phyloP scores from a whole-genome alignment of 2,888 invertebrate genomes.

The Stenolophus ochropezus region DNA sequence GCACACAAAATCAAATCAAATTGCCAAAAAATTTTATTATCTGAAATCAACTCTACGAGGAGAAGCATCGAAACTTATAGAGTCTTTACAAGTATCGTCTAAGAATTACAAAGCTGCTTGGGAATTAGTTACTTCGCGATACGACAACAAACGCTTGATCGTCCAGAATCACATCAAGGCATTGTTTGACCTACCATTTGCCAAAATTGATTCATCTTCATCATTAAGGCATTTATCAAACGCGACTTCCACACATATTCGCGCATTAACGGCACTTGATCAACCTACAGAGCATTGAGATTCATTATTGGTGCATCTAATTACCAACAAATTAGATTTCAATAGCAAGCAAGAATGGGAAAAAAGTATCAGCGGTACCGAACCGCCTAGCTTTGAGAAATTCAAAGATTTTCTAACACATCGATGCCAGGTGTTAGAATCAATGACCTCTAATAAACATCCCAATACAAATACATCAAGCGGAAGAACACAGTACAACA shows the following conservation, averaged over 20 bases:
- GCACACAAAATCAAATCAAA: background rate
- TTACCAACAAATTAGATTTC: constrained; percentile 1
- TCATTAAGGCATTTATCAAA: background rate
- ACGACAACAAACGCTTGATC: background rate
- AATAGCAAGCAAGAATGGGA: constrained; percentile 4
- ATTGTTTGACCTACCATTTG: background rate
- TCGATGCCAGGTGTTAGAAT: constrained; percentile 1
- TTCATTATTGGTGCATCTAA: constrained; percentile 12
- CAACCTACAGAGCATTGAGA: constrained; percentile 19
- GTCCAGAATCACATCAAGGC: constrained; percentile 9
- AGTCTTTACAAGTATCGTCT: background rate
- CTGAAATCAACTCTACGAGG: background rate
- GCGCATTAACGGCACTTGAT: background rate
- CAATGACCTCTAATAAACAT: too few relatives aligned
- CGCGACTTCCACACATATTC: background rate
- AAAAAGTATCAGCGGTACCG: background rate
- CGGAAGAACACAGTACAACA: too few relatives aligned
- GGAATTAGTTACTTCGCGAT: background rate
- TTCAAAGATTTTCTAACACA: background rate
- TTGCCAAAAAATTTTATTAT: background rate
- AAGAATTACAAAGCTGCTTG: background rate
- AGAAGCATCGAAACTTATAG: background rate
- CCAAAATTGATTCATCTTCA: background rate
- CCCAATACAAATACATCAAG: background rate
- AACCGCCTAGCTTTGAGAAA: background rate